These are phyloP conservation scores for Caerostris darwini DNA, from an alignment of 1,140 invertebrate species.

Conservation along the genomic window DNA sequence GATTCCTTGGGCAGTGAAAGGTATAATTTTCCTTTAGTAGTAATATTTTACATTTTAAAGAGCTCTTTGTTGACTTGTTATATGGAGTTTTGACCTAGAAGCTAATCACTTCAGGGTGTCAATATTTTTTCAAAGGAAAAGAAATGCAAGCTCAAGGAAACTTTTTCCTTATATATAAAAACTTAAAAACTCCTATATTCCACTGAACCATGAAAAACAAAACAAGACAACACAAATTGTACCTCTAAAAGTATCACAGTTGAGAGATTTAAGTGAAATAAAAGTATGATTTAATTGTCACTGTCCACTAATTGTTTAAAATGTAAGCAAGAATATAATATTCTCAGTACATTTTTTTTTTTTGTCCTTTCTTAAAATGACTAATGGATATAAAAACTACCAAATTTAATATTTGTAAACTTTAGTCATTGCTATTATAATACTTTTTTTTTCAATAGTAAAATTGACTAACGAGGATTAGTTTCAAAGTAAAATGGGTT, in stretches of 20 bases:
- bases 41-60: constrained; percentile 41
- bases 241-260: constrained; percentile 76
- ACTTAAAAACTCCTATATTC: background rate
- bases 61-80: constrained; percentile 39
- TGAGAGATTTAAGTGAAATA: constrained; percentile 64
- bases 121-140: constrained; percentile 27
- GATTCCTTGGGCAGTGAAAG: constrained; percentile 56
- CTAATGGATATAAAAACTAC: constrained; percentile 61
- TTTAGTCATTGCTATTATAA: constrained; percentile 31
- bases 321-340: constrained; percentile 34
- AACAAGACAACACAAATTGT: constrained; percentile 44
- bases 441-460: constrained; percentile 35
- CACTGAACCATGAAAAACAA: constrained; percentile 22
- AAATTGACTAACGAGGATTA: constrained; percentile 12
- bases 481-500: background rate
- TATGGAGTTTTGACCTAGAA: constrained; percentile 46
- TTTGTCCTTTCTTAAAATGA: constrained; percentile 53
- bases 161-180: constrained; percentile 46
- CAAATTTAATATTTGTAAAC: constrained; percentile 5
- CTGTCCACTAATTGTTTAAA: constrained; percentile 43
- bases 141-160: constrained; percentile 65
- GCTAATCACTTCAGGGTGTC: constrained; percentile 46
- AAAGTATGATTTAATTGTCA: constrained; percentile 16
- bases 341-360: background rate
- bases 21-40: constrained; percentile 32